These are phyloP conservation scores for Drosophila kuntzei DNA, from an alignment of 2,888 invertebrate genomes.

Conservation along the genomic window DNA sequence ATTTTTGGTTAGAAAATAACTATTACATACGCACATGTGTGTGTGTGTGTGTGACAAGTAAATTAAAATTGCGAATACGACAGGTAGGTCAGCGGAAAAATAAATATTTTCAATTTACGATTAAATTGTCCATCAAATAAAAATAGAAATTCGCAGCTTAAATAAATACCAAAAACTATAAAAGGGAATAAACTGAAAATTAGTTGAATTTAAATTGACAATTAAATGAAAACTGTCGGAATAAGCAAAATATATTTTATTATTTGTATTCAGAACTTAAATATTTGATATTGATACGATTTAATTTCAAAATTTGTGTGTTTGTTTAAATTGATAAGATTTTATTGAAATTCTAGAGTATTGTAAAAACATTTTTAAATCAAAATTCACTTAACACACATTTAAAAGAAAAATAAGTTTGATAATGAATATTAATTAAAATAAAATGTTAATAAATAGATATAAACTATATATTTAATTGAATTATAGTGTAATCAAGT, in stretches of 20 bases:
- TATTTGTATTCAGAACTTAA: not conserved
- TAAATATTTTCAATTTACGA: conserved; percentile 12
- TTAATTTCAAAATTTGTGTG: not conserved
- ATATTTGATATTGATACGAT: not conserved
- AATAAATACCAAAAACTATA: not conserved
- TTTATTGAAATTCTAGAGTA: too few species aligned
- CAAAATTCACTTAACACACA: too few species aligned
- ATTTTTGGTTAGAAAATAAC: conserved; percentile 38
- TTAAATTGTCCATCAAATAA: not conserved
- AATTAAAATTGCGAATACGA: conserved; percentile 51
- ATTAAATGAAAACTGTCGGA: not conserved
- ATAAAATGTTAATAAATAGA: too few species aligned
- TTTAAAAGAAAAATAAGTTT: too few species aligned
- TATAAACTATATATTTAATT: too few species aligned
- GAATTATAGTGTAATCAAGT: too few species aligned
- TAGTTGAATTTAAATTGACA: conserved; percentile 1
- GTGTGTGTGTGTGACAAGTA: conserved; percentile 25
- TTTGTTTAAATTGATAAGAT: too few species aligned
- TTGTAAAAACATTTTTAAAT: too few species aligned
- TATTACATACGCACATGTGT: conserved; percentile 11
- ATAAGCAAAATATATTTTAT: not conserved
- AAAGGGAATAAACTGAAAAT: not conserved
- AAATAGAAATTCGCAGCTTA: not conserved
- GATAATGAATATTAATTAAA: too few species aligned
- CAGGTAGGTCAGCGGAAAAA: conserved; percentile 27